phyloP scores from a whole-genome alignment of 64 coral and sea anemone species.

The Porites australiensis region DNA sequence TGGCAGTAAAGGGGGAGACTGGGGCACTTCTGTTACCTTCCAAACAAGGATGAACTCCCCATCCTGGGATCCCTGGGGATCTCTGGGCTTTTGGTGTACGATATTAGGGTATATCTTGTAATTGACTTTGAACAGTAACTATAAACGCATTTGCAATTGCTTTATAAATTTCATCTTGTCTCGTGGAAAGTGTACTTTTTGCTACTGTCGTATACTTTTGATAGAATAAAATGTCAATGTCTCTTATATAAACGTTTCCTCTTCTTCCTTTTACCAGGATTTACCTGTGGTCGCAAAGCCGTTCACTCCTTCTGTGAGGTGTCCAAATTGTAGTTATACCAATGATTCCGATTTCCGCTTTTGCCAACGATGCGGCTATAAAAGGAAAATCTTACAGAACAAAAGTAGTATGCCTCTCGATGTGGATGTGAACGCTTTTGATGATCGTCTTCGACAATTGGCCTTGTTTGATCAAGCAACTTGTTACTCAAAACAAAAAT shows the following conservation, averaged over 20 bases:
- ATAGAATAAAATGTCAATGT: no score
- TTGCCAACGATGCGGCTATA: slow-evolving; percentile 4
- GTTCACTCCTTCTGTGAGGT: background rate
- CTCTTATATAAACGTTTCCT: no score
- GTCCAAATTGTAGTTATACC: background rate
- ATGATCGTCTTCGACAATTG: background rate
- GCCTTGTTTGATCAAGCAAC: no score
- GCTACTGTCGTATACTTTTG: no score
- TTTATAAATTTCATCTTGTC: no score
- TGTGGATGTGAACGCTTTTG: background rate
- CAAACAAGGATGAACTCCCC: background rate
- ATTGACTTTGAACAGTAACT: no score
- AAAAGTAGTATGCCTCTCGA: background rate
- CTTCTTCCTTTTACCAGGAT: background rate
- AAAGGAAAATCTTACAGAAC: background rate
- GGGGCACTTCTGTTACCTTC: background rate
- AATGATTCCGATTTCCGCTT: slow-evolving; percentile 1
- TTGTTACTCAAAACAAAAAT: background rate
- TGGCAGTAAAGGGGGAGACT: background rate
- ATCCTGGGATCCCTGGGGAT: slow-evolving; percentile 33
- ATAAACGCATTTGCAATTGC: no score
- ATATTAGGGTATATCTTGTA: background rate
- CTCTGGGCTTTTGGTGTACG: slow-evolving; percentile 10
- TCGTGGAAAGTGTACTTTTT: no score
- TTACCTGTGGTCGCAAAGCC: background rate